Evolutionary conservation across 2,888 invertebrate genomes (phyloP).

Genomic region (Agrochola lychnidis): DNA sequence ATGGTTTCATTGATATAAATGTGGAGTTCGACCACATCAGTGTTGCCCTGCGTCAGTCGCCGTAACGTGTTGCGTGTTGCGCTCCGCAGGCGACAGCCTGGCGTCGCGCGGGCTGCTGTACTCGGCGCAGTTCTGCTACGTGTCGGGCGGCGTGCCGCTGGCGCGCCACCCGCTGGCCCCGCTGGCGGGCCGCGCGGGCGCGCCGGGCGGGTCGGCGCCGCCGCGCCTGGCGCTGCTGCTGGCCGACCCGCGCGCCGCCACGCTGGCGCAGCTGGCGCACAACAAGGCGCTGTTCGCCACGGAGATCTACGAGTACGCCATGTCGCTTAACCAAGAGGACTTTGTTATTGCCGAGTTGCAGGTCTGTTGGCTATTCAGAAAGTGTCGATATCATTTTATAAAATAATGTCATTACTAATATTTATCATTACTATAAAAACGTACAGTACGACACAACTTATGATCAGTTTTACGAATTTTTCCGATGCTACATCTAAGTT

Average conservation of each 20-base stretch:
- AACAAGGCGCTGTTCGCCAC: slow-evolving; percentile 98
- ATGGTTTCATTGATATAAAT: no score
- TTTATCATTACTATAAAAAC: not conserved
- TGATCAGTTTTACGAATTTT: no score
- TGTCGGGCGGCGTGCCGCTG: slow-evolving; percentile 94
- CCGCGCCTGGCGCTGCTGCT: slow-evolving; percentile 95
- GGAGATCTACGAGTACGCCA: slow-evolving; percentile 98
- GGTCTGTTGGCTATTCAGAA: slow-evolving; percentile 75
- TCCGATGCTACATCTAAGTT: no score
- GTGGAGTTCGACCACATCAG: no score
- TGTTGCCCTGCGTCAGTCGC: no score
- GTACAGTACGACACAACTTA: no score
- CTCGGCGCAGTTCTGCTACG: slow-evolving; percentile 59
- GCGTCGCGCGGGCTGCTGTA: slow-evolving; percentile 50
- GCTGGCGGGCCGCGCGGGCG: slow-evolving; percentile 73
- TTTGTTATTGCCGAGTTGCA: slow-evolving; percentile 94
- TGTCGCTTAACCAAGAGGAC: slow-evolving; percentile 93
- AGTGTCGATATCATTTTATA: not conserved
- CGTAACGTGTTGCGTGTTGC: no score
- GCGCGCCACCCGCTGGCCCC: slow-evolving; percentile 84
- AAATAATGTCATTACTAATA: not conserved
- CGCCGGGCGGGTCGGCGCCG: slow-evolving; percentile 71
- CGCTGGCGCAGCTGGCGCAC: slow-evolving; percentile 93
- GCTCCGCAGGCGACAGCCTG: slow-evolving; percentile 92
- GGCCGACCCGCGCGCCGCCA: slow-evolving; percentile 92